A percentile compares a stretch with the other conserved stretches of the same genome.
Evolutionary conservation across 2,113 vertebrate genomes (phyloP).

Genomic region (chimpanzee (Pan troglodytes)): NHGRI_mPanTro3-v2.1_pri NC_072415.2:42212501-42213000

Average conservation of each 20-base stretch:
- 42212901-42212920: background rate
- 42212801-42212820: background rate
- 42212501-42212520: background rate
- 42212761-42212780: background rate
- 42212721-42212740: background rate
- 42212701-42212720: background rate
- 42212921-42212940: background rate
- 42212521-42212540: background rate
- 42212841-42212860: accelerated
- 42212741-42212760: background rate
- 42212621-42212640: too few relatives aligned
- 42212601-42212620: background rate
- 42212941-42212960: background rate
- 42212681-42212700: background rate
- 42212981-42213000: background rate
- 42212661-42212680: background rate
- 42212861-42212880: background rate
- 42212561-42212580: background rate
- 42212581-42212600: background rate
- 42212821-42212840: background rate
- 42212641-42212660: background rate
- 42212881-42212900: background rate
- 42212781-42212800: background rate
- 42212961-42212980: background rate
- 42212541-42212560: background rate